phyloP scores from a whole-genome alignment of 2,888 invertebrate genomes.

The Tipula vernalis region DNA sequence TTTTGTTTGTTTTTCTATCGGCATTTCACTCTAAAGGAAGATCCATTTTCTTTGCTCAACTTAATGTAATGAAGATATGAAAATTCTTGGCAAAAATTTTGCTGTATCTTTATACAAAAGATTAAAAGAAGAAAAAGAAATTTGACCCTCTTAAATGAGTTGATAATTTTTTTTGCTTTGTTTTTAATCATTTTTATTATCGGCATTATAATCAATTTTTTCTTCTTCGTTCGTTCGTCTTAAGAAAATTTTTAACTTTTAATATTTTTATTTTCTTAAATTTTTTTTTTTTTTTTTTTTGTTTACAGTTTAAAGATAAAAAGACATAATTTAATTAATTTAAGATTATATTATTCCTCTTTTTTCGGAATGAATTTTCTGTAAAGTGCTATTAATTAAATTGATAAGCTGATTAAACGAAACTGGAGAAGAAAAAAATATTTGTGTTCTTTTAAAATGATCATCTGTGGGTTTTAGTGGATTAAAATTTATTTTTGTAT shows the following conservation, averaged over 20 bases:
- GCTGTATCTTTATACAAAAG: neutral
- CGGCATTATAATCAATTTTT: neutral
- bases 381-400: neutral
- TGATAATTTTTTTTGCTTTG: slow-evolving; percentile 1
- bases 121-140: neutral
- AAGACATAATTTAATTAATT: slow-evolving; percentile 4
- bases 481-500: neutral
- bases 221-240: neutral
- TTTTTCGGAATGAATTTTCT: neutral
- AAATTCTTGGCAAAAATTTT: neutral
- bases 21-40: neutral
- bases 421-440: neutral
- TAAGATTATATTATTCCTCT: neutral
- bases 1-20: neutral
- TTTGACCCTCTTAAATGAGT: slow-evolving; percentile 4
- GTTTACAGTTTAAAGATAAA: neutral
- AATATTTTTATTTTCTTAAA: neutral
- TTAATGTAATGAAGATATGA: neutral
- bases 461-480: neutral
- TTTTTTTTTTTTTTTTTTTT: no score
- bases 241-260: neutral
- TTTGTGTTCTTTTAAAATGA: neutral
- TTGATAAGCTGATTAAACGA: neutral
- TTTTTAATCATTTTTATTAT: neutral
- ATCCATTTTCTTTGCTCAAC: neutral